Base-by-base conservation (phyloP, 1,140 invertebrate genomes). In the Drosophila equinoxialis region DNA sequence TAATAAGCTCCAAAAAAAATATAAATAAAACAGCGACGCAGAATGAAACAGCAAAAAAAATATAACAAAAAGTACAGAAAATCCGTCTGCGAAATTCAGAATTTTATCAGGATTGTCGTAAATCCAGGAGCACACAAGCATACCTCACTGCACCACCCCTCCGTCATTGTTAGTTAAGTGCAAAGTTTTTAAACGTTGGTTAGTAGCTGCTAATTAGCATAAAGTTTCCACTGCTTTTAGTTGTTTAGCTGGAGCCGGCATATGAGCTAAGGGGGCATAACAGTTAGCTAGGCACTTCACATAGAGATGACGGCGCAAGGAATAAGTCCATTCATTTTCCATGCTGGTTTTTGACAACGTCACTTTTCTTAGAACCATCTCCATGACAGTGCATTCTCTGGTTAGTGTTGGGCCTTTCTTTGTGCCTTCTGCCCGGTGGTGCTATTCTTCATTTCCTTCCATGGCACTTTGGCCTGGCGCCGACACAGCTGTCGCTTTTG, bases 181-280 rank as follows among this genome's bases (percentile, higher is more conserved):
- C 68, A 86, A 79, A 85, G 71, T 81, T 74, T 74, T 60, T 33
- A 58, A 54, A 74, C 62, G 68, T 62, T 77, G 68, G 65, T 74
- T 74, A 74, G 73, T 77, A 82, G 79, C 77, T 69, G 72, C 83
- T 87, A 87, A 87, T 87, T 87, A 87, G 84, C 84, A 89, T 87
- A 81, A 84, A 89, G 84, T 87, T 80, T 57, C 65, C 35, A 35
- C 54, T 76, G 77, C 67, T 87, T 78, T 64, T 39, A 39, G 37
- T 11, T 39, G 37, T 11, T 39, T 42, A 66, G 65, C 55, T 63
- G 67, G 48, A 35, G 59, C 63, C 20, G 35, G 26, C 74, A 67
- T 57, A 59, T 68, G 41, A 45, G 17, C 48, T 20, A 65, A 76
- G 39, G 39, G 42, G 26, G 10, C 7, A 37, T 14, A 54, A n/a